A percentile compares a stretch with the other conserved stretches of the same genome.
These are phyloP conservation scores for Agelaius tricolor DNA, from an alignment of 2,113 vertebrate species.

Conservation along the genomic window DNA sequence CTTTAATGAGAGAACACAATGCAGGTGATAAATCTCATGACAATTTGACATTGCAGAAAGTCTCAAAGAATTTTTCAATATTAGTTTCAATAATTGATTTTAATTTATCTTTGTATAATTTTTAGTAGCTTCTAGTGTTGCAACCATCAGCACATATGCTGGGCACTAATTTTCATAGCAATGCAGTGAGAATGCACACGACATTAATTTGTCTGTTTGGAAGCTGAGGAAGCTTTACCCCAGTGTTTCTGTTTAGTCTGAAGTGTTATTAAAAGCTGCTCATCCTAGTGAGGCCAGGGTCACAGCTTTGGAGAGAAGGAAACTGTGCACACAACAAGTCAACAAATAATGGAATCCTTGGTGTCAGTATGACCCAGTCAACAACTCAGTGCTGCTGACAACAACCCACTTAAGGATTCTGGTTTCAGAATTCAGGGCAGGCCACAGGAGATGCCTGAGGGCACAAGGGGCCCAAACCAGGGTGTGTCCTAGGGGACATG, in stretches of 20 bases:
- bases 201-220: background rate
- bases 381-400: background rate
- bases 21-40: background rate
- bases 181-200: background rate
- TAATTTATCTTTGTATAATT: background rate
- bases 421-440: background rate
- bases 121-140: background rate
- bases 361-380: background rate
- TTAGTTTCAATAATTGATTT: background rate
- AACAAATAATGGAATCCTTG: background rate
- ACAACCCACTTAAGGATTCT: background rate
- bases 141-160: background rate
- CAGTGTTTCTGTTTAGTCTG: background rate
- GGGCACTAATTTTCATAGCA: background rate
- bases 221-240: background rate
- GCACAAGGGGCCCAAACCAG: background rate
- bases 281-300: background rate
- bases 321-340: background rate
- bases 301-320: background rate
- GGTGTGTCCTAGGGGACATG: background rate
- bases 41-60: background rate
- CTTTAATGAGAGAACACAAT: background rate
- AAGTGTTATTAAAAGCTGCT: background rate
- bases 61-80: background rate
- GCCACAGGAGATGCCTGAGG: background rate